A percentile compares a stretch with the other conserved stretches of the same genome.
These are phyloP conservation scores for Pseudomyrmex pallidus DNA, from an alignment of 1,140 invertebrate genomes.

Conservation along the genomic window DNA sequence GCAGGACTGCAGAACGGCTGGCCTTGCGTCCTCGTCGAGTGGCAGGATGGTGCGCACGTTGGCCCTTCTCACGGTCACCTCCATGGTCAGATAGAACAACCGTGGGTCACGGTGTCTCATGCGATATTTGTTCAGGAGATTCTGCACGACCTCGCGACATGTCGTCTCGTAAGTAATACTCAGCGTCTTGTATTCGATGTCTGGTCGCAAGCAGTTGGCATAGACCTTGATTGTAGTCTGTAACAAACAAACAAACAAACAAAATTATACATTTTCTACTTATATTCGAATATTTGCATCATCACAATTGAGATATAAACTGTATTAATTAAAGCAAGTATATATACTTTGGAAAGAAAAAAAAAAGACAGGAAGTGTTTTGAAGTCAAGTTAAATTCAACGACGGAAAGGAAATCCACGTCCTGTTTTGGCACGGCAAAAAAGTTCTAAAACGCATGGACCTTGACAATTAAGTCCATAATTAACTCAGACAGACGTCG, in stretches of 20 bases:
- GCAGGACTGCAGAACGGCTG: constrained; percentile 95
- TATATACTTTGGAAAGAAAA: not conserved
- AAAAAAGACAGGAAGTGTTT: not conserved
- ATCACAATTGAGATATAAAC: no score
- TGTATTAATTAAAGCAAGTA: no score
- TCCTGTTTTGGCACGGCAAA: constrained; percentile 63
- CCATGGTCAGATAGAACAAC: constrained; percentile 97
- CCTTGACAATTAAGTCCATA: constrained; percentile 81
- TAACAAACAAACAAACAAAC: constrained; percentile 81
- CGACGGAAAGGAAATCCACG: constrained; percentile 27
- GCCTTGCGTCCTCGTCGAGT: constrained; percentile 94
- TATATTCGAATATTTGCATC: no score
- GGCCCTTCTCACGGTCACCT: constrained; percentile 92
- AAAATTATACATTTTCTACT: not conserved
- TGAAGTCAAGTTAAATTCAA: constrained; percentile 25
- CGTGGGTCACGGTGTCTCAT: constrained; percentile 96
- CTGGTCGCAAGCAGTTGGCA: constrained; percentile 93
- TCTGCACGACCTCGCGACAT: constrained; percentile 93
- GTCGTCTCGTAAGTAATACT: constrained; percentile 94
- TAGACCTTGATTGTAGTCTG: constrained; percentile 97
- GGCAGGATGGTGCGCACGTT: constrained; percentile 93
- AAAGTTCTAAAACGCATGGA: constrained; percentile 19
- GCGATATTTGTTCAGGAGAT: constrained; percentile 94
- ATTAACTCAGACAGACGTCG: constrained; percentile 77
- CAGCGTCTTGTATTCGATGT: constrained; percentile 97